Percentiles rank a stretch among this genome's conserved stretches.
Conservation (phyloP, 2,797 vertebrate genomes). For the Cheirogaleus major region DNA sequence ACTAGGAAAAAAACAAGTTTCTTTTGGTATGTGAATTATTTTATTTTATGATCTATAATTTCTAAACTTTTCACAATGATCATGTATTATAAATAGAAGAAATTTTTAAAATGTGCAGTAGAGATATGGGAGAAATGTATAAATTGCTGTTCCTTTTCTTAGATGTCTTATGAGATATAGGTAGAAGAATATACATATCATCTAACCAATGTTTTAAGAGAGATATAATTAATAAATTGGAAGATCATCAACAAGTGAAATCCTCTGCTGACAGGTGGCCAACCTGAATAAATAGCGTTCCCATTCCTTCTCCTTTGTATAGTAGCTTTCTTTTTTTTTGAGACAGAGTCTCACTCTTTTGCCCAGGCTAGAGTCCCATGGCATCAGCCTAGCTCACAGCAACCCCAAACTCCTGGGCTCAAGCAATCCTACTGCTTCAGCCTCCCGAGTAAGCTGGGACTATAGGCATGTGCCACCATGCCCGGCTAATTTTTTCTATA, state of each 20-base stretch:
- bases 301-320: background rate
- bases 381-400: too few relatives aligned
- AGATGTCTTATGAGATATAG: background rate
- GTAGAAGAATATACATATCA: background rate
- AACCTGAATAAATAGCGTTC: background rate
- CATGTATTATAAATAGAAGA: background rate
- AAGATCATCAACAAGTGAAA: background rate
- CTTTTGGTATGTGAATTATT: background rate
- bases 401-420: too few relatives aligned
- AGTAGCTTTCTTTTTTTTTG: background rate
- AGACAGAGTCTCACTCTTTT: too few relatives aligned
- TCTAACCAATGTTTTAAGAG: slow-evolving; percentile 7
- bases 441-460: too few relatives aligned
- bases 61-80: background rate
- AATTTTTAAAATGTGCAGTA: background rate
- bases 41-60: background rate
- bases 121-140: background rate
- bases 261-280: background rate
- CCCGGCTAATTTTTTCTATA: background rate
- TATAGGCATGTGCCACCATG: too few relatives aligned
- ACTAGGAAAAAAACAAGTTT: background rate
- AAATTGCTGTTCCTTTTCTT: background rate
- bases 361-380: too few relatives aligned
- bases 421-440: too few relatives aligned
- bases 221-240: slow-evolving; percentile 8